Base-by-base conservation (phyloP, 1,140 invertebrate species). In the Homarus americanus region DNA sequence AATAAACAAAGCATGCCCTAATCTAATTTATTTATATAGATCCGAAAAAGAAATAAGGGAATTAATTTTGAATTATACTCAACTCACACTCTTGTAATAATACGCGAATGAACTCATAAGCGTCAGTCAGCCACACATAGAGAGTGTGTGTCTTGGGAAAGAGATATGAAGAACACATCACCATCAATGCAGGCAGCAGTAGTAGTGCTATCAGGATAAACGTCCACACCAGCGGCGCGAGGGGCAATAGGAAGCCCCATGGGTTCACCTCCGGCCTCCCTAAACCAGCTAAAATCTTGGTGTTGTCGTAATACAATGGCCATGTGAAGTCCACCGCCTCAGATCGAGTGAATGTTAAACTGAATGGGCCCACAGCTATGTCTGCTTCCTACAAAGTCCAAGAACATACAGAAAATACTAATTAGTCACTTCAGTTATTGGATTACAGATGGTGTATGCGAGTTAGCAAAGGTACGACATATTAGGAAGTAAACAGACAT, bases 151-250 rank as follows among this genome's bases (percentile, higher is more conserved):
- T 32, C 28, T 32, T 7, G n/a, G 9, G 63, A 12, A 9, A 32
- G 63, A 69, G 12, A 24, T 12, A 69, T 10, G n/a, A 24, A 32
- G 17, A 69, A 7, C 1, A 7, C n/a, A 69, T 24, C n/a, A 32
- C 5, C 3, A 12, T 69, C 2, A 32, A 24, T 7, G 63, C 63
- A 32, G 63, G 28, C 63, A 69, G n/a, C 63, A 69, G 5, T 24
- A 69, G n/a, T 28, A 69, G 7, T 28, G 63, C 2, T 0, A 5
- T 32, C 63, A 69, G 63, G 1, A 24, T 69, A 5, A 28, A 9
- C n/a, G 28, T 12, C 63, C 63, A 69, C 63, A 69, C 63, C 63
- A 69, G n/a, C n/a, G 63, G 63, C n/a, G n/a, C n/a, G n/a, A 69
- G 63, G 7, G 63, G 63, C 7, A 69, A 69, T 28, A 69, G 28